A percentile compares a stretch with the other conserved stretches of the same genome.
Evolutionary conservation across 2,888 invertebrate species (phyloP).

Genomic region (Ptychoptera contaminata): DNA sequence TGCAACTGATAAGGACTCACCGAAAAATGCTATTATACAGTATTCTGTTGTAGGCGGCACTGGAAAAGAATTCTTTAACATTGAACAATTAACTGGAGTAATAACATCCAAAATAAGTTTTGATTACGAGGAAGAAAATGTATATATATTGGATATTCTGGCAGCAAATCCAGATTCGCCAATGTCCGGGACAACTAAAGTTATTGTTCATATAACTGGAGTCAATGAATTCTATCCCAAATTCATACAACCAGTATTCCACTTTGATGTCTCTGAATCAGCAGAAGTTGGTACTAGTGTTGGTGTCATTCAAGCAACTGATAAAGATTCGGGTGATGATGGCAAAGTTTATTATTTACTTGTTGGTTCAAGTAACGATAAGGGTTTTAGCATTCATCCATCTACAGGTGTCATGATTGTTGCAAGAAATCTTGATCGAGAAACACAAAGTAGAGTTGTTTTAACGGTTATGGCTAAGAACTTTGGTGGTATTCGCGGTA

Average conservation of each 20-base stretch:
- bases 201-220: slow-evolving; percentile 63
- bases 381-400: slow-evolving; percentile 73
- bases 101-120: slow-evolving; percentile 62
- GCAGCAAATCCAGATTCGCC: slow-evolving; percentile 77
- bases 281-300: slow-evolving; percentile 72
- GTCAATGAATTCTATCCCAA: slow-evolving; percentile 80
- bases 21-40: slow-evolving; percentile 69
- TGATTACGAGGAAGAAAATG: slow-evolving; percentile 71
- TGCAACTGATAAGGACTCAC: slow-evolving; percentile 75
- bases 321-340: slow-evolving; percentile 77
- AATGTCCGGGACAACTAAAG: slow-evolving; percentile 58
- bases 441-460: slow-evolving; percentile 78
- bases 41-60: slow-evolving; percentile 68
- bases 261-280: slow-evolving; percentile 85
- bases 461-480: slow-evolving; percentile 90
- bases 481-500: slow-evolving; percentile 81
- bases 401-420: slow-evolving; percentile 74
- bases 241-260: slow-evolving; percentile 78
- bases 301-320: slow-evolving; percentile 74
- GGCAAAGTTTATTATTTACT: slow-evolving; percentile 83
- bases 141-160: slow-evolving; percentile 58
- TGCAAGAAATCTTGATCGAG: slow-evolving; percentile 64
- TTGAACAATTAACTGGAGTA: slow-evolving; percentile 61
- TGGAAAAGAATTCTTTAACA: slow-evolving; percentile 56
- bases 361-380: slow-evolving; percentile 83